phyloP scores from a whole-genome alignment of 2,113 vertebrate species.

The Ptychochromis oligacanthus region DNA sequence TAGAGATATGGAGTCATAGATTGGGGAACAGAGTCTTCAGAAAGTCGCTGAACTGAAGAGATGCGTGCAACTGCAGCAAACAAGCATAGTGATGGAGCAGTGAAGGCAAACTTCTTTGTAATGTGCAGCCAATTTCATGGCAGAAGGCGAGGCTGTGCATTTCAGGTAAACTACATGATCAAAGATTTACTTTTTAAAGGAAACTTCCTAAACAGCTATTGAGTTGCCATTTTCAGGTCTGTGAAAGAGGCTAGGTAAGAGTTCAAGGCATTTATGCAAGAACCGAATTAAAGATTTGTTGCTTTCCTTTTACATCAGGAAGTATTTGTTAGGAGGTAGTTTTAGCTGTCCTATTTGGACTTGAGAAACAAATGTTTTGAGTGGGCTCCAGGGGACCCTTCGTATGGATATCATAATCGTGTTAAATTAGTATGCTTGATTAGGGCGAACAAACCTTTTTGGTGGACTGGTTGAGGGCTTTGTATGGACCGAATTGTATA shows the following conservation, averaged over 20 bases:
- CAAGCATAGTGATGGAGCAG: background rate
- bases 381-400: background rate
- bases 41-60: background rate
- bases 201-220: background rate
- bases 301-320: background rate
- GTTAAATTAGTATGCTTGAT: background rate
- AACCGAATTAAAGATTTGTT: rapidly evolving
- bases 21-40: background rate
- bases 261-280: background rate
- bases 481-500: background rate
- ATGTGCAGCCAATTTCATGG: background rate
- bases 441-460: background rate
- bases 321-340: background rate
- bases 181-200: background rate
- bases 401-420: background rate
- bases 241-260: background rate
- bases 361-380: background rate
- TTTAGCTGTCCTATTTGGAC: background rate
- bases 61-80: background rate
- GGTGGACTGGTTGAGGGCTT: background rate
- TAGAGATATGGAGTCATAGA: background rate
- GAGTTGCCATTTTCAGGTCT: background rate
- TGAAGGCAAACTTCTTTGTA: background rate
- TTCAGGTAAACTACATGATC: background rate
- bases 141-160: background rate